phyloP scores from a whole-genome alignment of 2,888 invertebrate species.

The Andricus quercusramuli region DNA sequence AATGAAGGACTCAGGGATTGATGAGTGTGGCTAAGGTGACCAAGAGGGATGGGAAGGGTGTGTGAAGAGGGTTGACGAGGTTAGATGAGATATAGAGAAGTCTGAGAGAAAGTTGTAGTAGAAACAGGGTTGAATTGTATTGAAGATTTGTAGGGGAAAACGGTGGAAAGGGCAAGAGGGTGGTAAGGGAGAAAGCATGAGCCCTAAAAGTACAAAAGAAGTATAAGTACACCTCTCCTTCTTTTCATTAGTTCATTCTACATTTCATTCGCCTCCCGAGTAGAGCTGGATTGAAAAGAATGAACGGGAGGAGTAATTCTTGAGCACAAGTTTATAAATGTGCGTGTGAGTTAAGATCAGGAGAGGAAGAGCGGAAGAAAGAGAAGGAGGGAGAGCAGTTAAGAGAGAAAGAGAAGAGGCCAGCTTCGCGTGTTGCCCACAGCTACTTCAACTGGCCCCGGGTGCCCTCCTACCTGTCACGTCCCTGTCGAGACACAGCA shows the following conservation, averaged over 20 bases:
- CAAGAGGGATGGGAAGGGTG: no score
- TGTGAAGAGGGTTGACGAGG: no score
- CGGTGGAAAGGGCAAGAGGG: no score
- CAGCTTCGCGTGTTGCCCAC: slow-evolving; percentile 69
- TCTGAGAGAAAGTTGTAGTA: no score
- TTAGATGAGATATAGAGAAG: no score
- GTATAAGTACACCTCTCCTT: not conserved
- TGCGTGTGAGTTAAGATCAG: slow-evolving; percentile 41
- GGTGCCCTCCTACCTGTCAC: slow-evolving; percentile 68
- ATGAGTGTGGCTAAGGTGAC: no score
- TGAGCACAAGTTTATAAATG: slow-evolving; percentile 6
- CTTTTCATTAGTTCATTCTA: slow-evolving; percentile 1
- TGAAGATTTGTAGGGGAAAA: no score
- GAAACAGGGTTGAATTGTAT: no score
- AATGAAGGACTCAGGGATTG: no score
- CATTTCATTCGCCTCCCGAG: slow-evolving; percentile 27
- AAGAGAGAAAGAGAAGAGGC: slow-evolving; percentile 24
- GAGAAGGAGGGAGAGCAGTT: slow-evolving; percentile 10
- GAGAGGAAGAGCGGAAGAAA: slow-evolving; percentile 37
- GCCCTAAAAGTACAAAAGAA: no score
- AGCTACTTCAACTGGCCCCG: slow-evolving; percentile 68
- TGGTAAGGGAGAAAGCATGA: no score
- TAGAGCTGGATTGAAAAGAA: slow-evolving; percentile 45
- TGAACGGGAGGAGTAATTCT: slow-evolving; percentile 48
- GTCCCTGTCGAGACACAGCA: slow-evolving; percentile 63